Evolutionary conservation across 2,888 invertebrate species (phyloP), one percentile per base, ranked within the genome.

Genomic region (Polylopha cassiicola): DNA sequence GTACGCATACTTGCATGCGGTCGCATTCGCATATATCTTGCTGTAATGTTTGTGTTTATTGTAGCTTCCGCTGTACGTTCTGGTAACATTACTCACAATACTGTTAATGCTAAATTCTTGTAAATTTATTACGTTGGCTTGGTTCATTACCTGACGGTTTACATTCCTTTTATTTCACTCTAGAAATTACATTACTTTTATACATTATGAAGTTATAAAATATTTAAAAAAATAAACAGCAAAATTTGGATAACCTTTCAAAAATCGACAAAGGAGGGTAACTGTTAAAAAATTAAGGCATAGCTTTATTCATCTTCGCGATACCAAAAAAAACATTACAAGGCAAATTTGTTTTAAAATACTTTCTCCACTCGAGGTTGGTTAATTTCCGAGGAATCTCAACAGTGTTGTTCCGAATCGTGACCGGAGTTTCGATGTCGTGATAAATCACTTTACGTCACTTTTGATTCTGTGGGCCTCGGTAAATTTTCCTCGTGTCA

Each of bases 391-490:
- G 24, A 18, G 4, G 17, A 43, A 27, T 34, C 38, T 30, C 24
- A 8, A 31, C 39, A 36, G 22, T 33, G 15, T 29, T 22, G 34
- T 46, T 60, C 55, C 50, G 51, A 53, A 57, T 57, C 62, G 59
- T 61, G 66, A 51, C 47, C 48, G 31, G 60, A 54, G 55, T 61
- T 41, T 48, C 45, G 58, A 60, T 49, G 51, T 41, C 51, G 22
- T 23, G 39, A 52, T 65, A 66, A 64, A 64, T 66, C 65, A 61
- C 46, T 61, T 61, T 53, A 59, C 51, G 47, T 53, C 58, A 60
- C 57, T 50, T 52, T 54, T 51, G 50, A 30, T 42, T 51, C 42
- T 37, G 47, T 55, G 55, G 48, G 47, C 53, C 31, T 46, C 46
- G 47, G 51, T 63, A 59, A 61, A 62, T 63, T 58, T 58, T 61